These are phyloP conservation scores for Oreochromis grahami DNA, from an alignment of 2,797 vertebrate genomes.

Conservation along the genomic window DNA sequence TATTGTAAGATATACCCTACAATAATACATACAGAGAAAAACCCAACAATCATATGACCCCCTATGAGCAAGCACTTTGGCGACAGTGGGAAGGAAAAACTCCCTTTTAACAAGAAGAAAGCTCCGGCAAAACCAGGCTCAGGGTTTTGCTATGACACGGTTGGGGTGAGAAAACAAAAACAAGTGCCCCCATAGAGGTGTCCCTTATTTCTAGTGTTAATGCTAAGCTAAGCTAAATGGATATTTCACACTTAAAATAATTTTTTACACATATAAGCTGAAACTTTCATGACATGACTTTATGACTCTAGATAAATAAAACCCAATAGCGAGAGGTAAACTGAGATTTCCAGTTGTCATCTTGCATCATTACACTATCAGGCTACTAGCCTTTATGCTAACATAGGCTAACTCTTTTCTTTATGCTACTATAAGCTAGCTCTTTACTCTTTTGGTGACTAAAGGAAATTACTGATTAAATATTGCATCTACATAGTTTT, in stretches of 20 bases:
- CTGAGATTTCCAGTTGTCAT: background rate
- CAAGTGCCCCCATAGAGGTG: background rate
- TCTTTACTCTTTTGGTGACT: background rate
- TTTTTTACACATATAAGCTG: background rate
- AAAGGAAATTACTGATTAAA: background rate
- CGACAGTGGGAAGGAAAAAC: background rate
- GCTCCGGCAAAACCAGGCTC: accelerated
- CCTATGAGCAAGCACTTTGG: background rate
- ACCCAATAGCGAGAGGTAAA: background rate
- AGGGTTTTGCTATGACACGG: accelerated
- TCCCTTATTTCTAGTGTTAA: background rate
- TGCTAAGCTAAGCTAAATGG: background rate
- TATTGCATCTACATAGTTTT: background rate
- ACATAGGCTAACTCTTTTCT: background rate
- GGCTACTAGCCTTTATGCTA: background rate
- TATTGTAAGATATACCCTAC: background rate
- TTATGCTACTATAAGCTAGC: background rate
- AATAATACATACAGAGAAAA: background rate
- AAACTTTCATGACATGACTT: background rate
- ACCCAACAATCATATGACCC: accelerated
- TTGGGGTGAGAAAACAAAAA: background rate
- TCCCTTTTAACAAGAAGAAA: background rate
- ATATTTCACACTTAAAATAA: background rate
- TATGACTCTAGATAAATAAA: background rate
- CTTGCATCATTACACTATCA: background rate